phyloP scores from a whole-genome alignment of 2,113 vertebrate species.

The Lates calcarifer region DNA sequence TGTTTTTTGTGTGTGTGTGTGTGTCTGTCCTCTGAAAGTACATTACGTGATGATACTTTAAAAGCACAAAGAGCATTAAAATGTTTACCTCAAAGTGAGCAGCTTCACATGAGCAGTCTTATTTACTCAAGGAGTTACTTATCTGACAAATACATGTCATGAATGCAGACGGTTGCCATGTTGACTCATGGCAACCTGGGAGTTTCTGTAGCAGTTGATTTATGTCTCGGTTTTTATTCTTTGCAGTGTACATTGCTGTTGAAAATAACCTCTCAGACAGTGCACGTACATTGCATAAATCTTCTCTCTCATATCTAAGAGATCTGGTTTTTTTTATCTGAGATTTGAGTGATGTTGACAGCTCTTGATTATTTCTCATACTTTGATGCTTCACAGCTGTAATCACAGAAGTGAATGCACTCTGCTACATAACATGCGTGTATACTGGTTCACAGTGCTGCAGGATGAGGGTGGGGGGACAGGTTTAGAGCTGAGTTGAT shows the following conservation, averaged over 20 bases:
- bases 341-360: constrained; percentile 28
- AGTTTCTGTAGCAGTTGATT: constrained; percentile 35
- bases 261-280: constrained; percentile 15
- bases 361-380: constrained; percentile 35
- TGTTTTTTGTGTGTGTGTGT: neutral
- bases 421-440: neutral
- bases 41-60: neutral
- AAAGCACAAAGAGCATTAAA: constrained; percentile 17
- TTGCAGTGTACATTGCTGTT: neutral
- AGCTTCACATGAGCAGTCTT: constrained; percentile 36
- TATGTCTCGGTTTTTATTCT: constrained; percentile 10
- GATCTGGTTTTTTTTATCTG: neutral
- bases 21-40: neutral
- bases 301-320: constrained; percentile 2
- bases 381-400: constrained; percentile 8
- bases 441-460: neutral
- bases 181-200: constrained; percentile 45
- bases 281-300: neutral
- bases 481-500: neutral
- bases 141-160: constrained; percentile 47
- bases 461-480: neutral
- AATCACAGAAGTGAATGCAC: constrained; percentile 13
- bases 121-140: constrained; percentile 50
- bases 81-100: constrained; percentile 43
- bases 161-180: constrained; percentile 45